A percentile compares a stretch with the other conserved stretches of the same genome.
Evolutionary conservation across 2,113 vertebrate genomes (phyloP).

Genomic region (Apodemus sylvaticus): DNA sequence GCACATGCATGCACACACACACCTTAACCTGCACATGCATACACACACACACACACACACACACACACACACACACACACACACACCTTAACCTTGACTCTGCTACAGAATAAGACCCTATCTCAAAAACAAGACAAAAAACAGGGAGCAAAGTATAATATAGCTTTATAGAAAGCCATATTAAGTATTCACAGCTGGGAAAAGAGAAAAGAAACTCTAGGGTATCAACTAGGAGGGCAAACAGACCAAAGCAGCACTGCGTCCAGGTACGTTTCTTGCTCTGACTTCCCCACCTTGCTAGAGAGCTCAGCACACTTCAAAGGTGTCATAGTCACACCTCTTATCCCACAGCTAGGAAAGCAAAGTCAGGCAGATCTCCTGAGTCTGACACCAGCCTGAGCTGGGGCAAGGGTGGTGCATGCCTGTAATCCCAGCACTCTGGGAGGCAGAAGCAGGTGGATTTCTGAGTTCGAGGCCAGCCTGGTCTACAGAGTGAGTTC

Average conservation of each 20-base stretch:
- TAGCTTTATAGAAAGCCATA: conserved; percentile 74
- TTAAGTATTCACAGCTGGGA: conserved; percentile 3
- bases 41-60: too few relatives aligned
- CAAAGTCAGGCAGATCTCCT: background rate
- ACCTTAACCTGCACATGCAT: background rate
- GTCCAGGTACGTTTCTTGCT: background rate
- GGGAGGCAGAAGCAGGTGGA: too few relatives aligned
- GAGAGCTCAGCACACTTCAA: background rate
- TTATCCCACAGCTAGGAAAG: background rate
- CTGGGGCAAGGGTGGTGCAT: too few relatives aligned
- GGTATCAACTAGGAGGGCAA: background rate
- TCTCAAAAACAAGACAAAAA: background rate
- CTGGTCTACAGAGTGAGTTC: too few relatives aligned
- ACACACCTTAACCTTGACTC: background rate
- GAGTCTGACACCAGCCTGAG: background rate
- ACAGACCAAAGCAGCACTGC: background rate
- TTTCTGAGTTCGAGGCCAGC: too few relatives aligned
- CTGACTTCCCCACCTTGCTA: background rate
- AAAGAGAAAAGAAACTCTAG: background rate
- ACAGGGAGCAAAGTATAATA: conserved; percentile 40
- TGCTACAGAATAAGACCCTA: background rate
- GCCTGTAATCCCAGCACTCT: too few relatives aligned
- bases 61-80: background rate
- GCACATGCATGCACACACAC: too few relatives aligned
- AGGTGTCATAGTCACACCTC: background rate